These are phyloP conservation scores for Podocnemis expansa DNA, from an alignment of 2,113 vertebrate species.

Conservation along the genomic window DNA sequence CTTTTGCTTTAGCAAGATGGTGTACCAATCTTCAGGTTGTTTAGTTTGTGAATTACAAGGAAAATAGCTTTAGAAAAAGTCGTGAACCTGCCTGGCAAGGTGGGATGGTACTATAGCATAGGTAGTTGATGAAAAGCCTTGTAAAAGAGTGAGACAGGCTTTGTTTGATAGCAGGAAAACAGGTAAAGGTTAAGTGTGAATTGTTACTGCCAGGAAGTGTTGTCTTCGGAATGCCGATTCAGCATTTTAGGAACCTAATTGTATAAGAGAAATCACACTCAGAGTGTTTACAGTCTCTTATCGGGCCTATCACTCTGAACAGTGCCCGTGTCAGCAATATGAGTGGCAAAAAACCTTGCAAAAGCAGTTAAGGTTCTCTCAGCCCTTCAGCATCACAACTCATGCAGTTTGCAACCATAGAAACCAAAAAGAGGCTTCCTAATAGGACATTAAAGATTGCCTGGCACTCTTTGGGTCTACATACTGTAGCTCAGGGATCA, in stretches of 20 bases:
- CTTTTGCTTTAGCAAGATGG: not conserved
- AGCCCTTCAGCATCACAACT: not conserved
- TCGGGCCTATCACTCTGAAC: constrained; percentile 37
- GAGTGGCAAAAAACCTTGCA: constrained; percentile 26
- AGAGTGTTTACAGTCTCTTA: constrained; percentile 58
- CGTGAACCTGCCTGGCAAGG: not conserved
- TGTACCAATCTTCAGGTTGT: not conserved
- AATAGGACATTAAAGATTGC: not conserved
- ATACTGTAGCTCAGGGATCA: too few relatives aligned
- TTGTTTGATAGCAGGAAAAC: fast-evolving
- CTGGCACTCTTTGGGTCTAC: not conserved
- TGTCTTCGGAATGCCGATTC: constrained; percentile 65
- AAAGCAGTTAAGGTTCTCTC: not conserved
- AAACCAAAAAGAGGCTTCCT: not conserved
- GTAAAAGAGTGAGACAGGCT: not conserved
- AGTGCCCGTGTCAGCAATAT: constrained; percentile 40
- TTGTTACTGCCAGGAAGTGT: not conserved
- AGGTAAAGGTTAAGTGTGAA: not conserved
- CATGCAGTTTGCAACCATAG: not conserved
- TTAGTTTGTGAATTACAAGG: not conserved
- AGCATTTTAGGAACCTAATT: constrained; percentile 56
- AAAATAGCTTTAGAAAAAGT: not conserved
- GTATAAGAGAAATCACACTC: constrained; percentile 60
- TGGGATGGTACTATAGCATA: not conserved
- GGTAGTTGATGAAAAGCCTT: not conserved